A percentile compares a stretch with the other conserved stretches of the same genome.
phyloP scores from a whole-genome alignment of 2,113 vertebrate genomes.

The Terrapene triunguis region DNA sequence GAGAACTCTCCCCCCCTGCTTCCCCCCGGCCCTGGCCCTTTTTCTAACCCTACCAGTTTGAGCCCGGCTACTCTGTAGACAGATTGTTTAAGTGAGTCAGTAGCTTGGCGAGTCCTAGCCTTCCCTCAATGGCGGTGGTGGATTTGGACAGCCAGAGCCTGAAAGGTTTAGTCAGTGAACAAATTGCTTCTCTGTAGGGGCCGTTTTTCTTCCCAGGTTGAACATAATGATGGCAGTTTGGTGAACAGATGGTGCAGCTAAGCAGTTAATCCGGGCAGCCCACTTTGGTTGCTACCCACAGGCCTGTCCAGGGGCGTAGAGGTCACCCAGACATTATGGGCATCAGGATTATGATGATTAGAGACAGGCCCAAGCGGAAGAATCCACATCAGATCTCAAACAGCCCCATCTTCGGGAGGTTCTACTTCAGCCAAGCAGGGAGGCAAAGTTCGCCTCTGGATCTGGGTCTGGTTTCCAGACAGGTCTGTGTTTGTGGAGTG shows the following conservation, averaged over 20 bases:
- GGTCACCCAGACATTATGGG: neutral
- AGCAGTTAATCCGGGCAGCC: constrained; percentile 69
- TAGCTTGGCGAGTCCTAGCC: neutral
- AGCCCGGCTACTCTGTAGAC: neutral
- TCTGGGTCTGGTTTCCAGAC: neutral
- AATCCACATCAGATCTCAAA: neutral
- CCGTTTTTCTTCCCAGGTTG: constrained; percentile 69
- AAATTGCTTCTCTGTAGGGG: constrained; percentile 79
- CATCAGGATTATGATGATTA: neutral
- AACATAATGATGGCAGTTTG: constrained; percentile 74
- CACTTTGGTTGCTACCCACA: neutral
- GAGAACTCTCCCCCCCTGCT: neutral
- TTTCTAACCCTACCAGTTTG: neutral
- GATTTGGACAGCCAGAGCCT: constrained; percentile 31
- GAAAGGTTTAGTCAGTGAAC: constrained; percentile 75
- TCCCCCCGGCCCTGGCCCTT: neutral
- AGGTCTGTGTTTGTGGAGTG: neutral
- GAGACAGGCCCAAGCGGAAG: neutral
- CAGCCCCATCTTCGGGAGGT: neutral
- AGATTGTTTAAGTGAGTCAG: neutral
- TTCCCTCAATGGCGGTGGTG: neutral
- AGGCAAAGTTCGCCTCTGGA: neutral
- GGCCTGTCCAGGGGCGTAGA: neutral
- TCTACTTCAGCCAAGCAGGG: neutral
- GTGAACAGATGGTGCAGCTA: constrained; percentile 73